These are phyloP conservation scores for Netelia melanura DNA, from an alignment of 2,888 invertebrate species.

Conservation along the genomic window DNA sequence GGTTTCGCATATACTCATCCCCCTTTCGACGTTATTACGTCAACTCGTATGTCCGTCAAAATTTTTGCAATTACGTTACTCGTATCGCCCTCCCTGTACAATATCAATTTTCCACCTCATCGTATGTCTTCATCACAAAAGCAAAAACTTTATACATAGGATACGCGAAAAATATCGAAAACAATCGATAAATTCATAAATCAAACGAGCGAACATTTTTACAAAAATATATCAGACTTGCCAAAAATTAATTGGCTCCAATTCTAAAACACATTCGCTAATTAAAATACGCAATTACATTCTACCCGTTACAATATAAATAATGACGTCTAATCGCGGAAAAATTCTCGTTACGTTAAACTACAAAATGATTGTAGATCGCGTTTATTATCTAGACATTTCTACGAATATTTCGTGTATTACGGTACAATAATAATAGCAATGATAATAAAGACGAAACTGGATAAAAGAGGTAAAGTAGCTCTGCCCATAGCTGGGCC, in stretches of 20 bases:
- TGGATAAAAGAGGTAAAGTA: constrained; percentile 8
- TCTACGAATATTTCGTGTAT: not conserved
- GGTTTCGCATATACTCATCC: constrained; percentile 29
- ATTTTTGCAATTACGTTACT: constrained; percentile 29
- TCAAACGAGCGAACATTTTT: not conserved
- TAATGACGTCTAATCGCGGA: too few relatives aligned
- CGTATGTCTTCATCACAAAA: not conserved
- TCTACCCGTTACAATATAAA: too few relatives aligned
- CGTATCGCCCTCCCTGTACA: not conserved
- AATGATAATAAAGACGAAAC: constrained; percentile 20
- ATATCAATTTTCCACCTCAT: not conserved
- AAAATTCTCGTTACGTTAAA: too few relatives aligned
- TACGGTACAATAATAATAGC: not conserved
- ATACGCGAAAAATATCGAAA: not conserved
- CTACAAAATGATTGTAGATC: not conserved
- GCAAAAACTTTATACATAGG: not conserved
- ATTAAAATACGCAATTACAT: too few relatives aligned
- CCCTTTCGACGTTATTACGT: constrained; percentile 25
- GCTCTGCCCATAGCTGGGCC: constrained; percentile 8
- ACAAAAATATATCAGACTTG: not conserved
- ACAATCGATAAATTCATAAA: not conserved
- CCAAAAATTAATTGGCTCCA: not conserved
- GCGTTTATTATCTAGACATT: not conserved
- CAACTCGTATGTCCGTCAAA: constrained; percentile 20
- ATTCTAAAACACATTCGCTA: too few relatives aligned